Conservation (phyloP, 2,797 vertebrate species). For the Pseudochirops corinnae region DNA sequence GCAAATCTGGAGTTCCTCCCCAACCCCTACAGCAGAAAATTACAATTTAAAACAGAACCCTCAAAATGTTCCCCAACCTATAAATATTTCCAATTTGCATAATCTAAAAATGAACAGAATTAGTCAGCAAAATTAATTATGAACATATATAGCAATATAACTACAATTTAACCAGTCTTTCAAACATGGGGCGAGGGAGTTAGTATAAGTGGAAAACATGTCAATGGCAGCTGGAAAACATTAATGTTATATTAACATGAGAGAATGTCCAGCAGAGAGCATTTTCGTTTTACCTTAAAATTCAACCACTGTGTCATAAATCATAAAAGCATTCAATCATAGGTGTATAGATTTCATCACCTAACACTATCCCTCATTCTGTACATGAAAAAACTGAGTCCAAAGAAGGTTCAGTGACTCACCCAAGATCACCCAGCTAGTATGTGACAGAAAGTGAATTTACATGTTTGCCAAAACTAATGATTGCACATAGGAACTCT, state of each 20-base stretch:
- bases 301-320: too few species aligned
- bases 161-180: not conserved
- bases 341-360: too few species aligned
- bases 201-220: too few species aligned
- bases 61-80: slow-evolving; percentile 7
- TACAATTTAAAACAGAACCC: slow-evolving; percentile 5
- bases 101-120: slow-evolving; percentile 19
- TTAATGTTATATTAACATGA: not conserved
- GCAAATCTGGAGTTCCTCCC: slow-evolving; percentile 70
- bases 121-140: slow-evolving; percentile 27
- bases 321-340: too few species aligned
- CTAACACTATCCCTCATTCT: too few species aligned
- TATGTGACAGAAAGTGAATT: not conserved
- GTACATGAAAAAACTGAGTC: too few species aligned
- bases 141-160: not conserved
- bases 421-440: too few species aligned
- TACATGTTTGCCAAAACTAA: not conserved
- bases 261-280: not conserved
- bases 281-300: not conserved
- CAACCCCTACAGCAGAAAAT: not conserved
- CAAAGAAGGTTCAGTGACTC: too few species aligned
- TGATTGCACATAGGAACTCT: not conserved
- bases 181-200: not conserved
- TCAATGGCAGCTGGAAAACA: not conserved
- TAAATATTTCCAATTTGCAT: slow-evolving; percentile 9